Base-by-base conservation (phyloP, 1,140 invertebrate genomes). In the Drosophila miranda region DNA sequence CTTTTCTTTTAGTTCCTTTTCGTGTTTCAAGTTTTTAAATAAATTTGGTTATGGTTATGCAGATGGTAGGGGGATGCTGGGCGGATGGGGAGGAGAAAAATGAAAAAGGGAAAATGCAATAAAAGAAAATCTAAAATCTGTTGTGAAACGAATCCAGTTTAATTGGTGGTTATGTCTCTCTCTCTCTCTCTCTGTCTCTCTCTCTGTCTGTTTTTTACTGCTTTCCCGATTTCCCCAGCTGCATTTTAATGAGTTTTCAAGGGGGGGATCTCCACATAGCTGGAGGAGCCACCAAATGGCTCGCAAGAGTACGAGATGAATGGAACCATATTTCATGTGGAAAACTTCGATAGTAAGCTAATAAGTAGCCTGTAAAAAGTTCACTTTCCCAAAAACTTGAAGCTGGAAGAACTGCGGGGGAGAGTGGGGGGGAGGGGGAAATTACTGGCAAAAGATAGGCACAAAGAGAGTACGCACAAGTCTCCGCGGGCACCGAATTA, bases 401-500 rank as follows among this genome's bases (percentile, higher is more conserved):
- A n/a, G 13, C 14, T 41, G n/a, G 23, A n/a, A 23, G 4, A 23
- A 0, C 23, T 26, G 16, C 0, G 23, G 23, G 2, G 5, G 4
- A 13, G 30, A 14, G 16, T 19, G 14, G n/a, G 23, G 23, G 7
- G 16, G 30, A 8, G 16, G 19, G 14, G n/a, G 23, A n/a, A n/a
- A n/a, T n/a, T 19, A n/a, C 7, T 30, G 7, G 28, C 30, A 9
- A 30, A 30, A 9, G 30, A 14, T 2, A 7, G 34, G 11, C 34
- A 38, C 34, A n/a, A 9, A 57, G 38, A 26, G 34, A 52, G 43
- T 62, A 74, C 61, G 70, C 63, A 57, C 60, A 56, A 64, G 51
- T 69, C 64, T 76, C 80, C 67, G 46, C 70, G 80, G 80, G 80
- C 66, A 73, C 79, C 78, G 57, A 76, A 84, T 84, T 84, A 84